Conservation (phyloP, 2,888 invertebrate species). For the Coelinius sp. region DNA sequence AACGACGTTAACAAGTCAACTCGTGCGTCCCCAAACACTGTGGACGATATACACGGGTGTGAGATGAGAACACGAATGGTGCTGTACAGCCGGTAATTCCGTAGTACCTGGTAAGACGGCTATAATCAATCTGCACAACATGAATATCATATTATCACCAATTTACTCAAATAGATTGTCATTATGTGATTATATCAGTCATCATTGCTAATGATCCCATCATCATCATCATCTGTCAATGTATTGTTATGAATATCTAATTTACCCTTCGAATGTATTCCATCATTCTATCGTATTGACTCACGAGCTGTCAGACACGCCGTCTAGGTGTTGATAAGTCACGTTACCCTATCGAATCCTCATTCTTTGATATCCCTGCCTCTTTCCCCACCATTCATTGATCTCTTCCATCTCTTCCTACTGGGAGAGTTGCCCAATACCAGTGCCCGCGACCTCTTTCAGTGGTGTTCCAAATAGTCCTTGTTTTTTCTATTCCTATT, state of each 20-base stretch:
- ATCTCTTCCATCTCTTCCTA: neutral
- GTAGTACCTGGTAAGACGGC: slow-evolving; percentile 57
- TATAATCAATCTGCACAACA: slow-evolving; percentile 12
- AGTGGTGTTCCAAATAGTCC: neutral
- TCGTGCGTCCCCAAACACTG: slow-evolving; percentile 17
- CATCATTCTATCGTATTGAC: neutral
- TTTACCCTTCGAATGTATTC: neutral
- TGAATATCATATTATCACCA: slow-evolving; percentile 2
- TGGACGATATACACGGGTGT: slow-evolving; percentile 23
- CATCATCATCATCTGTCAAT: neutral
- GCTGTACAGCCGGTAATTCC: slow-evolving; percentile 57
- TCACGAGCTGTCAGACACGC: too few species aligned
- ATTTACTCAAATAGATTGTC: neutral
- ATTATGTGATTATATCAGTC: slow-evolving; percentile 9
- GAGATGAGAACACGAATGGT: slow-evolving; percentile 41
- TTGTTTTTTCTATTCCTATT: neutral
- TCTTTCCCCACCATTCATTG: neutral
- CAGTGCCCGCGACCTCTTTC: neutral
- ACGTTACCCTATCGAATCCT: neutral
- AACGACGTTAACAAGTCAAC: neutral
- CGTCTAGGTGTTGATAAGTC: too few species aligned
- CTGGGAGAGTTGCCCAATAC: neutral
- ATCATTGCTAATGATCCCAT: neutral
- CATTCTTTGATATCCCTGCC: neutral
- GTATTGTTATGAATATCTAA: neutral